Conservation (phyloP, 2,113 vertebrate genomes). For the Hydropotes inermis region DNA sequence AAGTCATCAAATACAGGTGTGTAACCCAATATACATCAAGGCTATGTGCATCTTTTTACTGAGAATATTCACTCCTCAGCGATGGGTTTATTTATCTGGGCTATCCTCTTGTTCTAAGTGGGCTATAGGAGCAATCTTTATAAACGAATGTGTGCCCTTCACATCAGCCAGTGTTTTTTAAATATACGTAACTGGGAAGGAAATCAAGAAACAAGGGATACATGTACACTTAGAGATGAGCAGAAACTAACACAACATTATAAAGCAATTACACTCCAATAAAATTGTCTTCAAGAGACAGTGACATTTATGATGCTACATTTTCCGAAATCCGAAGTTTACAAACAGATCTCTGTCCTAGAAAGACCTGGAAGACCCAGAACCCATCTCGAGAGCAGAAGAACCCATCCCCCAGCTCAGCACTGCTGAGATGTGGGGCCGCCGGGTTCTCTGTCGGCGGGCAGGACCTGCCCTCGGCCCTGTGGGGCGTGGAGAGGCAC, state of each 20-base stretch:
- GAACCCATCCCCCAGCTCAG: background rate
- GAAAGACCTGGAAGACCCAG: background rate
- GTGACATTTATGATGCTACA: background rate
- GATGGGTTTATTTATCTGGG: slow-evolving; percentile 44
- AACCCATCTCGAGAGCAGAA: rapidly evolving
- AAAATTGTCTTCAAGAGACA: background rate
- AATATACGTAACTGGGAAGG: background rate
- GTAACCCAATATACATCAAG: rapidly evolving
- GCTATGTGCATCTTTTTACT: background rate
- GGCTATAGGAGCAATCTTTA: slow-evolving; percentile 31
- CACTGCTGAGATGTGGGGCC: background rate
- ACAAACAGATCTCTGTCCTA: background rate
- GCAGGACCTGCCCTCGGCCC: rapidly evolving
- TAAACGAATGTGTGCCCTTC: background rate
- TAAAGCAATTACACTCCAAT: background rate
- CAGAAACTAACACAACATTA: background rate
- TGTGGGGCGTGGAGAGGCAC: rapidly evolving
- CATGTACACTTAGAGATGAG: background rate
- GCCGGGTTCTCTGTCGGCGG: rapidly evolving
- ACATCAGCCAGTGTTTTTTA: background rate
- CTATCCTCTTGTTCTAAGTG: background rate
- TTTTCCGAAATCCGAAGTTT: background rate
- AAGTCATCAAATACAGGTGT: rapidly evolving
- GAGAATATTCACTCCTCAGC: background rate
- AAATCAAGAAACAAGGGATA: background rate